Conservation (phyloP, 2,113 vertebrate species). For the Carollia perspicillata region DNA sequence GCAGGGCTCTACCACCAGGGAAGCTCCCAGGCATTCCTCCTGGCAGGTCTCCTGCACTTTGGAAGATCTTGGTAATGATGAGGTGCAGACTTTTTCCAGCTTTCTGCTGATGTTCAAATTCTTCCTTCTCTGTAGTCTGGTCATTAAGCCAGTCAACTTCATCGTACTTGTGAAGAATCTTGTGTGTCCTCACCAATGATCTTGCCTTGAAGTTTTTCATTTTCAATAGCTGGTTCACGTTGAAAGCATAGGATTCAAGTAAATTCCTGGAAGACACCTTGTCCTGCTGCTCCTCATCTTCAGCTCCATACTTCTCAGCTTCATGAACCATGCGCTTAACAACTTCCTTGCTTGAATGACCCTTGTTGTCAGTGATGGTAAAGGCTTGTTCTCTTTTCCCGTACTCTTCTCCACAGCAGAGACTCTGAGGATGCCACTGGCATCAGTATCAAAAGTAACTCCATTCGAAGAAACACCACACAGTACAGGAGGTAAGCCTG, state of each 20-base stretch:
- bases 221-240: not conserved
- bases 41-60: constrained; percentile 87
- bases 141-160: constrained; percentile 94
- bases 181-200: constrained; percentile 93
- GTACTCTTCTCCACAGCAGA: constrained; percentile 87
- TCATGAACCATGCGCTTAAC: constrained; percentile 95
- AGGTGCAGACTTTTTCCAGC: constrained; percentile 92
- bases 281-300: not conserved
- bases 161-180: constrained; percentile 93
- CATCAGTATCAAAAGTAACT: constrained; percentile 69
- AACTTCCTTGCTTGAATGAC: constrained; percentile 93
- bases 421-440: constrained; percentile 81
- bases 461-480: constrained; percentile 84
- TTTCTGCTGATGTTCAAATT: constrained; percentile 96
- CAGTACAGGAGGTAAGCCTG: constrained; percentile 84
- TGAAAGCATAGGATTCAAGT: not conserved
- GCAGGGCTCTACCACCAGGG: constrained; percentile 88
- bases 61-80: constrained; percentile 90
- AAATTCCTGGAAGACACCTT: not conserved
- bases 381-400: constrained; percentile 90
- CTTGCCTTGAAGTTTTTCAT: constrained; percentile 77
- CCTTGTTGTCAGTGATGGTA: constrained; percentile 95
- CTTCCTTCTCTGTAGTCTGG: constrained; percentile 93
- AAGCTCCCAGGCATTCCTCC: constrained; percentile 92
- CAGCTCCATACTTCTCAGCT: constrained; percentile 92